These are phyloP conservation scores for Grus americana DNA, from an alignment of 2,113 vertebrate species.

Conservation along the genomic window DNA sequence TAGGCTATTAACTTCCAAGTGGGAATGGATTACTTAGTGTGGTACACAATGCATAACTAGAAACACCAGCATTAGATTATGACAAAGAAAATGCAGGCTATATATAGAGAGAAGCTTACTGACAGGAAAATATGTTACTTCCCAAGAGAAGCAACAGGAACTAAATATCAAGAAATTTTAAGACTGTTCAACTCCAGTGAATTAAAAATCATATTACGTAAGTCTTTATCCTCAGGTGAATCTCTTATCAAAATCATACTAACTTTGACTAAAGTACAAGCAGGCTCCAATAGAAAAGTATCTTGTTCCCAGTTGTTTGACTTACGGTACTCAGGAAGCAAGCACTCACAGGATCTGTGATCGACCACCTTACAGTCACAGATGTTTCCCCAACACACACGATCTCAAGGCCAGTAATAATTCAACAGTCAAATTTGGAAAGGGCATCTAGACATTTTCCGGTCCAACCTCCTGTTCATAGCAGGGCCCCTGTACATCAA, in stretches of 20 bases:
- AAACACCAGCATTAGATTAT: not conserved
- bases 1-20: not conserved
- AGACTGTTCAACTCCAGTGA: not conserved
- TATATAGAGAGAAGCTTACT: not conserved
- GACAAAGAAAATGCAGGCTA: not conserved
- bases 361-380: not conserved
- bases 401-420: not conserved
- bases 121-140: not conserved
- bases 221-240: too few relatives aligned
- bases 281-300: not conserved
- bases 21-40: not conserved
- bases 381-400: not conserved
- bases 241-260: not conserved
- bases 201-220: not conserved
- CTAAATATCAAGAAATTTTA: not conserved
- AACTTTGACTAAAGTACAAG: not conserved
- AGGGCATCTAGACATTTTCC: not conserved
- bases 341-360: not conserved
- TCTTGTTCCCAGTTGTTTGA: not conserved
- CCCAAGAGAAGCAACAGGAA: not conserved
- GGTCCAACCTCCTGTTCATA: not conserved
- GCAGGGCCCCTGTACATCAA: not conserved
- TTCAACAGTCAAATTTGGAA: rapidly evolving
- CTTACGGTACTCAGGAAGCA: not conserved
- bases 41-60: not conserved